Base-by-base conservation (phyloP, 2,888 invertebrate genomes). In the Deilephila porcellus region DNA sequence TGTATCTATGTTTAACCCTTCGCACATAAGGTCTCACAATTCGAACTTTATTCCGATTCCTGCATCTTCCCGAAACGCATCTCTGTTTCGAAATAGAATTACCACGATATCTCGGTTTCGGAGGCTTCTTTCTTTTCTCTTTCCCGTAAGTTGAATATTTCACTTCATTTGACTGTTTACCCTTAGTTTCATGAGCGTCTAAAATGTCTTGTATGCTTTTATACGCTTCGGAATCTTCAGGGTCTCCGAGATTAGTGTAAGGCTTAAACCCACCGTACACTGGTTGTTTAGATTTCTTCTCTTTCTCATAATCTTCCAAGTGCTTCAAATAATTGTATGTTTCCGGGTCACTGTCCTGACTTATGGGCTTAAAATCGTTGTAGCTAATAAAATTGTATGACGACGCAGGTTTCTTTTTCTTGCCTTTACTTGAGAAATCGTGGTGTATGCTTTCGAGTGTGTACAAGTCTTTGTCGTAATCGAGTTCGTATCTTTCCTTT, bases 201-300 rank as follows among this genome's bases (percentile, higher is more conserved):
- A 93, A 76, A 67, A 93, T 93, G 19, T 93, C 92, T 74, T 92
- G 93, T 14, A 92, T 91, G 73, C 88, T 90, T 74, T 87, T 90
- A 71, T 90, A 92, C 0, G 87, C 86, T 4, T 89, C 86, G 4
- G 79, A 84, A 32, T 89, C 87, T 78, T 88, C 87, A n/a, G 86
- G 83, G 6, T 86, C 79, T 3, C 71, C 75, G 37, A 81, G 79
- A 52, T 73, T 82, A 11, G 81, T 19, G 60, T 83, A 89, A 37
- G 89, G 90, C 70, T 86, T 88, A 70, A 86, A 89, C 3, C 84
- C 85, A 17, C 83, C 84, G 3, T 81, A 63, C 1, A 85, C 80
- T 0, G 85, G 81, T 19, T 82, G 77, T 0, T 83, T 83, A 0
- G 80, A 76, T 32, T 86, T 89, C 70, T 88, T 85, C 60, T 87